Evolutionary conservation across 2,888 invertebrate genomes (phyloP).

Genomic region (Encarsia formosa): DNA sequence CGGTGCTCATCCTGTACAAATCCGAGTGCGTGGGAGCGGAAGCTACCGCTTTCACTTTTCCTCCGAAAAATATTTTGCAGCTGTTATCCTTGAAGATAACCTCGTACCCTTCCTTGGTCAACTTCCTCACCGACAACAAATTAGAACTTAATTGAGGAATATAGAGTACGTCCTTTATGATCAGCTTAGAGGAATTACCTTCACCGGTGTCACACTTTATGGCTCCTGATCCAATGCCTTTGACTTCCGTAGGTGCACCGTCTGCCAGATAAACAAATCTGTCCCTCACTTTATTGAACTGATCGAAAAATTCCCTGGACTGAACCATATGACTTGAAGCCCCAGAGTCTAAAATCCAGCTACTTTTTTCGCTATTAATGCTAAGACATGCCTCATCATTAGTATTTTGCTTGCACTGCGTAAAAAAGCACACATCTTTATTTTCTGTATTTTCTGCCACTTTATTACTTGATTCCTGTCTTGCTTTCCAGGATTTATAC

Average conservation of each 20-base stretch:
- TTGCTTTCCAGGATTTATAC: slow-evolving; percentile 1
- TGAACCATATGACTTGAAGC: background rate
- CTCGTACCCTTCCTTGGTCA: slow-evolving; percentile 17
- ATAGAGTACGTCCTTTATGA: slow-evolving; percentile 27
- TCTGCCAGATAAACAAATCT: background rate
- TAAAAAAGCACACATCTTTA: slow-evolving; percentile 9
- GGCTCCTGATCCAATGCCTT: background rate
- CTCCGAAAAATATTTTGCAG: slow-evolving; percentile 22
- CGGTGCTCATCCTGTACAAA: background rate
- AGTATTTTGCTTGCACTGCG: too few relatives aligned
- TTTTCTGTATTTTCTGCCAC: background rate
- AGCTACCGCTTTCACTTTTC: slow-evolving; percentile 19
- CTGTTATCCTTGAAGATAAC: slow-evolving; percentile 25
- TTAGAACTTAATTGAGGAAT: slow-evolving; percentile 27
- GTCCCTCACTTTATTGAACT: background rate
- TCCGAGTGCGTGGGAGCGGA: slow-evolving; percentile 7
- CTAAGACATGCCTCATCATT: background rate
- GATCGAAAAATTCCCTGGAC: background rate
- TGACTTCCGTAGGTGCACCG: background rate
- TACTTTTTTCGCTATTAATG: background rate
- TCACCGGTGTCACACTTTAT: background rate
- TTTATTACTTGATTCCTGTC: background rate
- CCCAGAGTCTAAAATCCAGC: background rate
- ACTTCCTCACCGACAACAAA: slow-evolving; percentile 29
- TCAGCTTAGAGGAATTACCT: background rate